Conservation (phyloP, 2,797 vertebrate genomes). For the Pangasius mekongensis region DNA sequence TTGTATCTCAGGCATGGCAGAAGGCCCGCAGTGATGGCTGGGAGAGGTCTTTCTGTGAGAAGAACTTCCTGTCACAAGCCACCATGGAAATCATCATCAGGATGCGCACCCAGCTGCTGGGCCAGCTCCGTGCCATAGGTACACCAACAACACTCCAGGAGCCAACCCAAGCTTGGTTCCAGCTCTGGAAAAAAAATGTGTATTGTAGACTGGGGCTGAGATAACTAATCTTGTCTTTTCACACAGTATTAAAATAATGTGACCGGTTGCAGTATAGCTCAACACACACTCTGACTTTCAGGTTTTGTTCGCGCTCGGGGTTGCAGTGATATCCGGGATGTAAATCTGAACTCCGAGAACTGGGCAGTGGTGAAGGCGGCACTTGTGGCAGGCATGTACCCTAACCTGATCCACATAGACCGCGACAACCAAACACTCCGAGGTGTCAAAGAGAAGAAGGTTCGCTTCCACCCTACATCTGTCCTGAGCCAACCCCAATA, state of each 20-base stretch:
- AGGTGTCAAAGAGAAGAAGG: slow-evolving; percentile 84
- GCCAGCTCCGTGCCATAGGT: slow-evolving; percentile 95
- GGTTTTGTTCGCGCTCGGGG: slow-evolving; percentile 92
- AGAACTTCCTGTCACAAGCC: slow-evolving; percentile 92
- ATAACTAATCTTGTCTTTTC: too few relatives aligned
- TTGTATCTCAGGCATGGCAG: slow-evolving; percentile 86
- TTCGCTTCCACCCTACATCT: slow-evolving; percentile 89
- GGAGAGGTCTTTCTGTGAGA: slow-evolving; percentile 93
- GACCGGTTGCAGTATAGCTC: neutral
- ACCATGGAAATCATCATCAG: slow-evolving; percentile 94
- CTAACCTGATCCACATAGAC: slow-evolving; percentile 87
- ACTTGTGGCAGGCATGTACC: slow-evolving; percentile 92
- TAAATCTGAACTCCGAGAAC: slow-evolving; percentile 94
- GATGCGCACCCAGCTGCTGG: slow-evolving; percentile 92
- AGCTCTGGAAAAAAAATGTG: neutral
- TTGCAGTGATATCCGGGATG: slow-evolving; percentile 87
- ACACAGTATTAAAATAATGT: neutral
- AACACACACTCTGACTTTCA: slow-evolving; percentile 54
- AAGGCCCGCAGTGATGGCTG: slow-evolving; percentile 89
- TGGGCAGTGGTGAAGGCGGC: slow-evolving; percentile 97
- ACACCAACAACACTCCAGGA: neutral
- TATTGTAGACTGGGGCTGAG: neutral
- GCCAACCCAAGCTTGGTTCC: neutral
- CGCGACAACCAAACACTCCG: slow-evolving; percentile 75
- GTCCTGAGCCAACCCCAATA: slow-evolving; percentile 83